These are phyloP conservation scores for Corythornis madagascariensis DNA, from an alignment of 2,113 vertebrate species.

Conservation along the genomic window DNA sequence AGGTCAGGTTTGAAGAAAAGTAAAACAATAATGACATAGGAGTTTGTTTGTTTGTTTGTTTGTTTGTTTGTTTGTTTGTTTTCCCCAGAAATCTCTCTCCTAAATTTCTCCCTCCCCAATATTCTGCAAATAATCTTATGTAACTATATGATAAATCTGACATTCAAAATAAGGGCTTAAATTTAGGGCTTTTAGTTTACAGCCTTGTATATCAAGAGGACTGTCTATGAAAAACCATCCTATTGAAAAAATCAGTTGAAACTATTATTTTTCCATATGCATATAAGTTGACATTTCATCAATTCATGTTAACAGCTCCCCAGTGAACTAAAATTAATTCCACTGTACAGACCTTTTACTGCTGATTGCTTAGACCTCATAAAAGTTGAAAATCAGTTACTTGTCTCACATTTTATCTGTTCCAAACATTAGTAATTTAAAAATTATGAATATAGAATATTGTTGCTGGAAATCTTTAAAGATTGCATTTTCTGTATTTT, in stretches of 20 bases:
- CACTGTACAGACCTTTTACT: not conserved
- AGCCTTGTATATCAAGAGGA: not conserved
- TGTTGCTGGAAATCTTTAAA: not conserved
- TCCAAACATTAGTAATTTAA: not conserved
- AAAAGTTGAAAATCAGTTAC: not conserved
- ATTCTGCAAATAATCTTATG: not conserved
- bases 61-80: not conserved
- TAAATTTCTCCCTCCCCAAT: not conserved
- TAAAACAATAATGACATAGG: rapidly evolving
- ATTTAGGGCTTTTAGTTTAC: not conserved
- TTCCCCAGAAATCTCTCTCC: not conserved
- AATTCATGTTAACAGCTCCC: not conserved
- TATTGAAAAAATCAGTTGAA: not conserved
- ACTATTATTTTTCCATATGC: not conserved
- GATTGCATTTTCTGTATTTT: not conserved
- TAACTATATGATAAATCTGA: not conserved
- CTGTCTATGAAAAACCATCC: not conserved
- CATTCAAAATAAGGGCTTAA: not conserved
- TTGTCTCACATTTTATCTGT: not conserved
- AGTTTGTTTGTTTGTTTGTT: not conserved
- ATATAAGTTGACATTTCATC: not conserved
- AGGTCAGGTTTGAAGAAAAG: not conserved
- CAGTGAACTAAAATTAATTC: not conserved
- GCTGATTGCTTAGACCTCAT: not conserved
- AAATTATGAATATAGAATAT: not conserved